Evolutionary conservation across 2,113 vertebrate species (phyloP).

Genomic region (Axis porcinus): DNA sequence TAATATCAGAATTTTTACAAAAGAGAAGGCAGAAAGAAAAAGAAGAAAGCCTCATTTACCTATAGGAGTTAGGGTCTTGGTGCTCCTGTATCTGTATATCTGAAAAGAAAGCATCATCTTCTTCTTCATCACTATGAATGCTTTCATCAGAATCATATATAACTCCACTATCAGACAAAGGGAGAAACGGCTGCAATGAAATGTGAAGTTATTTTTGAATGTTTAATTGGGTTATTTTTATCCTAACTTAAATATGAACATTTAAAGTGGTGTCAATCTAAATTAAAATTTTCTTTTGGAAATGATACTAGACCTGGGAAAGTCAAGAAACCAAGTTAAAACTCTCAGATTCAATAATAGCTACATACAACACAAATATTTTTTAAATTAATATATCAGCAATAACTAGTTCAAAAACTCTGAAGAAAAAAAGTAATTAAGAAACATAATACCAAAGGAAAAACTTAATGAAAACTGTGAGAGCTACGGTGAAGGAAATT

Average conservation of each 20-base stretch:
- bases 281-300: neutral
- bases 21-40: neutral
- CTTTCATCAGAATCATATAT: slow-evolving; percentile 98
- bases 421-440: neutral
- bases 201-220: slow-evolving; percentile 55
- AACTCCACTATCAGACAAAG: slow-evolving; percentile 92
- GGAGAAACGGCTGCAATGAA: slow-evolving; percentile 93
- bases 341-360: neutral
- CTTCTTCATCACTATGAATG: slow-evolving; percentile 93
- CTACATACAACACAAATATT: neutral
- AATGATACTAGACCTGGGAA: neutral
- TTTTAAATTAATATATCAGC: neutral
- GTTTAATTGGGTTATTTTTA: neutral
- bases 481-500: neutral
- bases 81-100: slow-evolving; percentile 95
- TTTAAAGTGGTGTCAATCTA: neutral
- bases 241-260: slow-evolving; percentile 1
- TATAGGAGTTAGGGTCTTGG: slow-evolving; percentile 95
- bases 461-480: neutral
- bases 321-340: neutral
- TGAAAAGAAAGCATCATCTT: slow-evolving; percentile 93
- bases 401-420: slow-evolving; percentile 1
- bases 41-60: slow-evolving; percentile 77
- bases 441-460: neutral
- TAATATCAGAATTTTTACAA: neutral